phyloP scores from a whole-genome alignment of 2,888 invertebrate species.

The Heliconius hortense region DNA sequence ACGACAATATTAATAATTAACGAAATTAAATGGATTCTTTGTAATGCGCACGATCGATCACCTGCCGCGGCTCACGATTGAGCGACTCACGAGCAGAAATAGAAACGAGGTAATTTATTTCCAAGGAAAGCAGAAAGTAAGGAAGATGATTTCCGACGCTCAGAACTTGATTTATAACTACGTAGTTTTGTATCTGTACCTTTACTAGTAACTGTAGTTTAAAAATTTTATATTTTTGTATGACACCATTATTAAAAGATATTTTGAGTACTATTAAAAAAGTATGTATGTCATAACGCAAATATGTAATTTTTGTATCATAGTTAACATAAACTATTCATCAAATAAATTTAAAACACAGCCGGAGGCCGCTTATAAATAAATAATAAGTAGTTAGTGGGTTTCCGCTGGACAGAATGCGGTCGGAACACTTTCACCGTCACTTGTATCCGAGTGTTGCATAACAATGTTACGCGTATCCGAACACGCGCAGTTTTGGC shows the following conservation, averaged over 20 bases:
- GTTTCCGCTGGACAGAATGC: slow-evolving; percentile 34
- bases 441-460: slow-evolving; percentile 53
- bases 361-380: slow-evolving; percentile 35
- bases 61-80: neutral
- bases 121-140: slow-evolving; percentile 31
- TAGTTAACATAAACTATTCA: slow-evolving; percentile 7
- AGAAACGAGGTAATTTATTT: slow-evolving; percentile 28
- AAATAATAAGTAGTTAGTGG: slow-evolving; percentile 40
- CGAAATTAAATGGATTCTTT: neutral
- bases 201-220: neutral
- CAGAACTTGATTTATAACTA: slow-evolving; percentile 9
- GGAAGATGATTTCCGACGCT: slow-evolving; percentile 29
- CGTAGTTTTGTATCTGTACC: neutral
- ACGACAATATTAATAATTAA: neutral
- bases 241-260: neutral
- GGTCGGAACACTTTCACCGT: slow-evolving; percentile 40
- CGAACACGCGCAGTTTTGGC: slow-evolving; percentile 54
- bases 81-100: slow-evolving; percentile 2
- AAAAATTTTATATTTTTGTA: neutral
- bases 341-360: slow-evolving; percentile 13
- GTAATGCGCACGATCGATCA: neutral
- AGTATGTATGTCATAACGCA: neutral
- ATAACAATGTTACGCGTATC: slow-evolving; percentile 49
- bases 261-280: neutral
- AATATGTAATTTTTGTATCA: neutral